Conservation (phyloP, 2,797 vertebrate genomes). For the Champsocephalus gunnari region DNA sequence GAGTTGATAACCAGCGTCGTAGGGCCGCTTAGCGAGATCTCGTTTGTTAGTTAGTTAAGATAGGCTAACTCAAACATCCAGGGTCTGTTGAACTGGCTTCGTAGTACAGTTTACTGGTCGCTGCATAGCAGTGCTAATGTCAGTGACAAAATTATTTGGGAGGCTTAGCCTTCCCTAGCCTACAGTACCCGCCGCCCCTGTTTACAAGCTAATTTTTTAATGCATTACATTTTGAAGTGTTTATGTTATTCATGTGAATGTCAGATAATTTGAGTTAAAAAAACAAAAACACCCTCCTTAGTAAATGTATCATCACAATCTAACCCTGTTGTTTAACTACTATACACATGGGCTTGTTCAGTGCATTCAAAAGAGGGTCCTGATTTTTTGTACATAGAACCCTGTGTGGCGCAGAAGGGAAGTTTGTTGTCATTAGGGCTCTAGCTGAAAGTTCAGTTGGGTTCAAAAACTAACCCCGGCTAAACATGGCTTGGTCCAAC, state of each 20-base stretch:
- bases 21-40: too few relatives aligned
- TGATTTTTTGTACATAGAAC: neutral
- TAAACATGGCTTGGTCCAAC: neutral
- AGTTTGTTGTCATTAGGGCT: neutral
- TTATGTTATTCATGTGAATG: conserved; percentile 16
- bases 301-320: neutral
- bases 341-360: neutral
- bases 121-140: too few relatives aligned
- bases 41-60: too few relatives aligned
- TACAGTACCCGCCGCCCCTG: too few relatives aligned
- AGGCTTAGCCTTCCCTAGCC: too few relatives aligned
- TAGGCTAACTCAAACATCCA: too few relatives aligned
- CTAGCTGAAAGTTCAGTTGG: neutral
- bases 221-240: neutral
- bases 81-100: too few relatives aligned
- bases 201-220: neutral
- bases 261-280: conserved; percentile 19
- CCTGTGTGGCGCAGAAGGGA: neutral
- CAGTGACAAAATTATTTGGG: too few relatives aligned
- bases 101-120: too few relatives aligned
- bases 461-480: neutral
- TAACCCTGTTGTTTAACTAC: conserved; percentile 18
- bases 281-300: conserved; percentile 25
- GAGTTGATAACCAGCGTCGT: too few relatives aligned
- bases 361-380: too few relatives aligned